Conservation (phyloP, 2,113 vertebrate genomes). For the Trichechus manatus region DNA sequence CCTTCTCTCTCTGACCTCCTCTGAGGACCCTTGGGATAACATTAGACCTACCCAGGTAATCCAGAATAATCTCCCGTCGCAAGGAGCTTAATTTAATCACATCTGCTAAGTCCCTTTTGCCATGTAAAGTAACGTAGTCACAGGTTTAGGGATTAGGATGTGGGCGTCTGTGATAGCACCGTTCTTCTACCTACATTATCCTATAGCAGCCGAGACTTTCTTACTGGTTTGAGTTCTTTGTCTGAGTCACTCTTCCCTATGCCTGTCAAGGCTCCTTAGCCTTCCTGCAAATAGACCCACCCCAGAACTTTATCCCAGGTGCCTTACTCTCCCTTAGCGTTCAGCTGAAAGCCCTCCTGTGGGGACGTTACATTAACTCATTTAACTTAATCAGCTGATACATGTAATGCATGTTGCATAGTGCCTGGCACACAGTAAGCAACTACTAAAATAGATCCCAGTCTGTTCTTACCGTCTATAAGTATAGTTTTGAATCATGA, state of each 20-base stretch:
- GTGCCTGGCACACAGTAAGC: constrained; percentile 22
- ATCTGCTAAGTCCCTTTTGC: too few relatives aligned
- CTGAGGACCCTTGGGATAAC: background rate
- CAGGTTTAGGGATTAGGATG: too few relatives aligned
- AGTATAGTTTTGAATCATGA: constrained; percentile 66
- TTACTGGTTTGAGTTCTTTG: background rate
- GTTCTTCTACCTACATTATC: background rate
- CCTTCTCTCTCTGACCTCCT: too few relatives aligned
- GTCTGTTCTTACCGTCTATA: constrained; percentile 60
- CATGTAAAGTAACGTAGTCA: too few relatives aligned
- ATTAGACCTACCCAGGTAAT: too few relatives aligned
- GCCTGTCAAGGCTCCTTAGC: background rate
- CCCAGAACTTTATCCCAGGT: background rate
- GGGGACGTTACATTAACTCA: background rate
- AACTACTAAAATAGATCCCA: constrained; percentile 53
- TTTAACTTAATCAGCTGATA: constrained; percentile 12
- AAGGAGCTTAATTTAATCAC: too few relatives aligned
- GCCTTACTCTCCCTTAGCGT: background rate
- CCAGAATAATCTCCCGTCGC: too few relatives aligned
- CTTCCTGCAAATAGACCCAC: background rate
- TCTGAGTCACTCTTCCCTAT: background rate
- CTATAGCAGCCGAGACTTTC: background rate
- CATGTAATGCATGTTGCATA: background rate
- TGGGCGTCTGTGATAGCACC: too few relatives aligned
- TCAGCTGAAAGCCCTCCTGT: background rate